Percentiles rank a stretch among this genome's conserved stretches.
Evolutionary conservation across 2,797 vertebrate species (phyloP).

Genomic region (Pseudochirops corinnae): DNA sequence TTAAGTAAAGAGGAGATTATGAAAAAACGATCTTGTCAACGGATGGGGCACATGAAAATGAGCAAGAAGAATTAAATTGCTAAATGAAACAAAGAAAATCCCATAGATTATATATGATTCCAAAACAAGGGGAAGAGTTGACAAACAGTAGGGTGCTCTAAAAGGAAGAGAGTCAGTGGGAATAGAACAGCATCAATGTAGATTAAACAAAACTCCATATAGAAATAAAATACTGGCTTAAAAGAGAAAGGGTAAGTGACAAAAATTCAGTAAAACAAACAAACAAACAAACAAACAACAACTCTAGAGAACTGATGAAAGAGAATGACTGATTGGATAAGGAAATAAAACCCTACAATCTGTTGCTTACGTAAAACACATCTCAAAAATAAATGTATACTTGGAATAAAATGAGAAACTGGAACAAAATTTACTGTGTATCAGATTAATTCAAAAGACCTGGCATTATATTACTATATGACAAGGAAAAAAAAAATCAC

Average conservation of each 20-base stretch:
- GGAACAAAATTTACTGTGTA: not conserved
- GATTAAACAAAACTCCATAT: not conserved
- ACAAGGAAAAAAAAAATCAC: not conserved
- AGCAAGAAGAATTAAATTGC: not conserved
- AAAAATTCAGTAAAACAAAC: not conserved
- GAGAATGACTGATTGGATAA: not conserved
- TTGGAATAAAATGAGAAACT: not conserved
- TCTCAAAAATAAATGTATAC: not conserved
- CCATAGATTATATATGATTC: not conserved
- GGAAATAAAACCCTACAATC: not conserved
- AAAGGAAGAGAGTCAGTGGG: not conserved
- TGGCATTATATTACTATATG: not conserved
- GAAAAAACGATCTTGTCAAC: not conserved
- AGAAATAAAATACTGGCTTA: not conserved
- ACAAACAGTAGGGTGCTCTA: not conserved
- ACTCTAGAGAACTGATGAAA: not conserved
- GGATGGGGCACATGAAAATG: not conserved
- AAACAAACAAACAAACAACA: not conserved
- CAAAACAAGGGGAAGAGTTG: not conserved
- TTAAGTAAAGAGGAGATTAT: not conserved
- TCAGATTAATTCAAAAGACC: not conserved
- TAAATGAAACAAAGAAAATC: not conserved
- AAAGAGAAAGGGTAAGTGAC: not conserved
- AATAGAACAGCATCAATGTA: not conserved
- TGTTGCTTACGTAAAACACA: not conserved